A percentile compares a stretch with the other conserved stretches of the same genome.
phyloP scores from a whole-genome alignment of 2,113 vertebrate genomes.

The Corvus cornix region DNA sequence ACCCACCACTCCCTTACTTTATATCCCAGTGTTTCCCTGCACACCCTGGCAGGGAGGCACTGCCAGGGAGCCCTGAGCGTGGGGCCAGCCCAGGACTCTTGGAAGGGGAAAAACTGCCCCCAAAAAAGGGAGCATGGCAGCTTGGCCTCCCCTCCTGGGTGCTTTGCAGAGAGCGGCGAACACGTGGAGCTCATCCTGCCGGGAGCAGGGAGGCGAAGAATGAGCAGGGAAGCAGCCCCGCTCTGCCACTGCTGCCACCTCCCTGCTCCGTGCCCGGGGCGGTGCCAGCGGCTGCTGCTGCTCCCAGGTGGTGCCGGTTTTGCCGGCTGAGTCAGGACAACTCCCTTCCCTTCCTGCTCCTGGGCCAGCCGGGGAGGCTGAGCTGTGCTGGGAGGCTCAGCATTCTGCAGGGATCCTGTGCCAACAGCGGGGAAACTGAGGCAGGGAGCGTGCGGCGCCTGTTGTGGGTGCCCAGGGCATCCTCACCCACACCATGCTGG shows the following conservation, averaged over 20 bases:
- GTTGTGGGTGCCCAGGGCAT: background rate
- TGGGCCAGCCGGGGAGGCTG: fast-evolving
- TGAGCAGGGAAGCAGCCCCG: background rate
- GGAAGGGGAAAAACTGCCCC: background rate
- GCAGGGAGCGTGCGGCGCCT: fast-evolving
- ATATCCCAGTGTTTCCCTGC: background rate
- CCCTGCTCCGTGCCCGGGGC: background rate
- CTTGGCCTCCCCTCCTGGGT: background rate
- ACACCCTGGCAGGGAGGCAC: background rate
- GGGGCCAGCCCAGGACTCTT: background rate
- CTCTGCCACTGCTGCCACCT: fast-evolving
- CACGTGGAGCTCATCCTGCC: fast-evolving
- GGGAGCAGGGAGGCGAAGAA: background rate
- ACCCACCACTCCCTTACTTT: background rate
- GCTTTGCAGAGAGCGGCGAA: background rate
- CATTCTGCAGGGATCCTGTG: fast-evolving
- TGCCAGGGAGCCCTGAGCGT: fast-evolving
- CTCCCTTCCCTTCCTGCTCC: background rate
- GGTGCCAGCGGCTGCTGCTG: background rate
- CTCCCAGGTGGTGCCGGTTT: background rate
- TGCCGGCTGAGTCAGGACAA: background rate
- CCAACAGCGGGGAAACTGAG: background rate
- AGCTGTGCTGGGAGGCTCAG: background rate
- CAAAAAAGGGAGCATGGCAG: background rate
- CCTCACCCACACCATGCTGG: background rate